Evolutionary conservation across 2,797 vertebrate species (phyloP), one percentile per base, ranked within the genome.

Genomic region (Sebastes aleutianus): DNA sequence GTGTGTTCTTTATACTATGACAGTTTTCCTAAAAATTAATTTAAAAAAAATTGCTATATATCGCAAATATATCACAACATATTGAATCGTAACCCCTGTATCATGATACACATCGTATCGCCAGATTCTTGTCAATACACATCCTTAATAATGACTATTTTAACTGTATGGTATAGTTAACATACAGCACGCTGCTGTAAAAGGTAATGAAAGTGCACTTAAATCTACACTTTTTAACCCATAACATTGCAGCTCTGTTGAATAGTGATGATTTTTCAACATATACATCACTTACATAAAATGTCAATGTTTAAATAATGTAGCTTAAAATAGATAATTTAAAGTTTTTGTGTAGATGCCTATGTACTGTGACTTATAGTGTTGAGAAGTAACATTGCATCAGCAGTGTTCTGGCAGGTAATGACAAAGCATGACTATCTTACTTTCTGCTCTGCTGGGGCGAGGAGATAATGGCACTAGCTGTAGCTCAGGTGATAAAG

Each of bases 371-470:
- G 78, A 78, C 34, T 80, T 27, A 39, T 29, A 74, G 27, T 6
- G 59, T 27, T 73, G 67, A 76, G 22, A 74, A 16, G 70, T 56
- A 76, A 75, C 61, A 22, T 2, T 57, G 50, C 64, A 79, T 79
- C 77, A 86, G 70, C 76, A 76, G 50, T 65, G 26, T 53, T 74
- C 32, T 24, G 64, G 54, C 43, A 59, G 79, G 85, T 68, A 81
- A 73, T 54, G 70, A 74, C 16, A n/a, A 11, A 77, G 63, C 73
- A 66, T 56, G 74, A 83, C 79, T 67, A n/a, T 11, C 77, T 79
- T 64, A 65, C 62, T 76, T 72, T 83, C 71, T 77, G 79, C 77
- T 74, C 76, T 71, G 82, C 88, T 69, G 78, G 76, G 79, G 57
- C 24, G 71, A 80, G 62, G 53, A 83, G 87, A 86, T 87, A 87